Percentiles rank a stretch among this genome's conserved stretches.
Conservation (phyloP, 2,888 invertebrate species). For the Anarsia innoxiella region DNA sequence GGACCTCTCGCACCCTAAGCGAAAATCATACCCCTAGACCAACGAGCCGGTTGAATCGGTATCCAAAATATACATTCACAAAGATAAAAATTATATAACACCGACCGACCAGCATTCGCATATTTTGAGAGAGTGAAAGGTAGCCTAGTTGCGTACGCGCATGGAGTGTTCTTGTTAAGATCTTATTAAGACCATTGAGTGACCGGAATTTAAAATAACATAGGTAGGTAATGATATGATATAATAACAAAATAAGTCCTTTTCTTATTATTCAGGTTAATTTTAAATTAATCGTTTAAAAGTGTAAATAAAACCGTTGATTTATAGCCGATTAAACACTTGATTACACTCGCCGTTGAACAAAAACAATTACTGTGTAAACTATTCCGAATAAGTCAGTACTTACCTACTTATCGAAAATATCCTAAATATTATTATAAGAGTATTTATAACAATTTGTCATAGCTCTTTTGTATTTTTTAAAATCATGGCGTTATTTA, state of each 20-base stretch:
- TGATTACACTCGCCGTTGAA: neutral
- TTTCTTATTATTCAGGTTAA: neutral
- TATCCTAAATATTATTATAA: no score
- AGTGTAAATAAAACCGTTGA: neutral
- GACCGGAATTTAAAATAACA: no score
- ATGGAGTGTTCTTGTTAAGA: neutral
- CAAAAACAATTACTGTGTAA: no score
- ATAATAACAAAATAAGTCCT: no score
- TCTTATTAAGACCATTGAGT: no score
- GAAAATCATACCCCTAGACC: slow-evolving; percentile 74
- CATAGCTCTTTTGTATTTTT: no score
- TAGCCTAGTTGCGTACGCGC: neutral
- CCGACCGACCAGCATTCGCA: neutral
- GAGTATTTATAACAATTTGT: no score
- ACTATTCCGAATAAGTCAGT: no score
- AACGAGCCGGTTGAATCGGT: slow-evolving; percentile 41
- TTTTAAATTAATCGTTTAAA: neutral
- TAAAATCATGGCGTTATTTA: no score
- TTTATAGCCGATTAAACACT: neutral
- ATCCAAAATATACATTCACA: neutral
- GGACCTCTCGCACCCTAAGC: slow-evolving; percentile 75
- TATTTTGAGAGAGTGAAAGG: neutral
- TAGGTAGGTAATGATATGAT: no score
- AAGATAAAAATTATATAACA: neutral
- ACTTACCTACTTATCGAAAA: no score